Evolutionary conservation across 64 coral and sea anemone genomes (phyloP).

Genomic region (Actinia equina): DNA sequence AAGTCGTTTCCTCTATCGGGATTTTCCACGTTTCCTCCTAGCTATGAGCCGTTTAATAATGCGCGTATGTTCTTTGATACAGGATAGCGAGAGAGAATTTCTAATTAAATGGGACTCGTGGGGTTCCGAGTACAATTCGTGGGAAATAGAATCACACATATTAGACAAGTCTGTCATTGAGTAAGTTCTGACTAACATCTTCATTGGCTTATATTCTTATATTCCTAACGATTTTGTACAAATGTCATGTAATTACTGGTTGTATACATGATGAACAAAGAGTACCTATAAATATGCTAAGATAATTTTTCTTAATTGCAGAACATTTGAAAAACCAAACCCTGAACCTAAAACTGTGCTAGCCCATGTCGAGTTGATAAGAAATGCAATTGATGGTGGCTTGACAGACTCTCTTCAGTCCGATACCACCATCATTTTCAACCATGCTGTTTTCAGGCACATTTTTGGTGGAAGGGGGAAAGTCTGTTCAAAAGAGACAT

Average conservation of each 20-base stretch:
- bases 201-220: neutral
- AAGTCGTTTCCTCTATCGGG: neutral
- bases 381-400: neutral
- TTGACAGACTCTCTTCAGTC: neutral
- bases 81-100: neutral
- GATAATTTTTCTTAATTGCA: neutral
- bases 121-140: neutral
- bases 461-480: neutral
- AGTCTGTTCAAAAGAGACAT: neutral
- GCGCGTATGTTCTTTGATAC: neutral
- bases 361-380: neutral
- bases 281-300: too few species aligned
- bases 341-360: neutral
- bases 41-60: too few species aligned
- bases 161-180: neutral
- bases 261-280: too few species aligned
- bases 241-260: neutral
- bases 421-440: neutral
- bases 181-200: neutral
- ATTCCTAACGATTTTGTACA: neutral
- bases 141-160: constrained; percentile 1
- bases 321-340: neutral
- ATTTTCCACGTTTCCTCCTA: too few species aligned
- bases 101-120: neutral
- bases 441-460: neutral